These are phyloP conservation scores for Magallana gigas DNA, from an alignment of 1,140 invertebrate genomes.

Conservation along the genomic window DNA sequence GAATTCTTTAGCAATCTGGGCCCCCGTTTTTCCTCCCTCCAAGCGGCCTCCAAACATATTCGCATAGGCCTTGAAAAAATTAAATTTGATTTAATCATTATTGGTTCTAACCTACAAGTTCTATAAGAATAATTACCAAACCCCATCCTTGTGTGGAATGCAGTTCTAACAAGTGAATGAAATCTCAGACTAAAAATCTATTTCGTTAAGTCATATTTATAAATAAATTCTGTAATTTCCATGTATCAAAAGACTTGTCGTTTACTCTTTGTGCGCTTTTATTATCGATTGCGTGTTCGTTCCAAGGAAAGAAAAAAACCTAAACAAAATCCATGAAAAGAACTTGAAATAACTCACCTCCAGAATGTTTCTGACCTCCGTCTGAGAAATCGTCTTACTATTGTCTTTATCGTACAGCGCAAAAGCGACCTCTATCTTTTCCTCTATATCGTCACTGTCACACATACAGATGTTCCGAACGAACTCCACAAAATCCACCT, in stretches of 20 bases:
- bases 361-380: conserved; percentile 24
- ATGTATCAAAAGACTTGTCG: too few species aligned
- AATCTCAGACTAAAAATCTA: too few species aligned
- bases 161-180: too few species aligned
- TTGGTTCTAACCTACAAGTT: too few species aligned
- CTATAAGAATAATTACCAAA: too few species aligned
- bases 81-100: neutral
- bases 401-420: conserved; percentile 27
- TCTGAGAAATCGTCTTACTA: neutral
- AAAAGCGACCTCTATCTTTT: conserved; percentile 38
- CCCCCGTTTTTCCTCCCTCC: neutral
- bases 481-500: conserved; percentile 40
- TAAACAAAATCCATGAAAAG: too few species aligned
- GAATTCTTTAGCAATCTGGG: conserved; percentile 22
- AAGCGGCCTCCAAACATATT: neutral
- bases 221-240: too few species aligned
- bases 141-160: too few species aligned
- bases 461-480: conserved; percentile 34
- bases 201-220: too few species aligned
- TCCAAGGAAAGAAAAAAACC: too few species aligned
- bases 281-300: too few species aligned
- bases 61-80: conserved; percentile 15
- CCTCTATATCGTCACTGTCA: conserved; percentile 43
- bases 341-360: neutral
- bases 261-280: too few species aligned